phyloP scores from a whole-genome alignment of 2,888 invertebrate species.

The Ormyrus nitidulus region DNA sequence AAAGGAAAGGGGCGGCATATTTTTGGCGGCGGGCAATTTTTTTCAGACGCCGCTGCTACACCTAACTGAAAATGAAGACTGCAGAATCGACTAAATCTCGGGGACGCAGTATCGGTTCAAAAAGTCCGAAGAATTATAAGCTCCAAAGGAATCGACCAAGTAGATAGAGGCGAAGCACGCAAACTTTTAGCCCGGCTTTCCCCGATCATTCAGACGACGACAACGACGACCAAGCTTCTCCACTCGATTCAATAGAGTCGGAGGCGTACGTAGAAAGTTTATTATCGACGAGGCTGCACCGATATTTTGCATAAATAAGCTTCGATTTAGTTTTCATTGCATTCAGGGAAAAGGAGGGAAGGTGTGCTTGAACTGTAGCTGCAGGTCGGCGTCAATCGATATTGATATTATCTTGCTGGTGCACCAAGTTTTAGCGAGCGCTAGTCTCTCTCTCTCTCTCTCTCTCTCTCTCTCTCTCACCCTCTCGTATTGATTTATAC shows the following conservation, averaged over 20 bases:
- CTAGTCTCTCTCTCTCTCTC: constrained; percentile 15
- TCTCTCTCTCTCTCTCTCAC: background rate
- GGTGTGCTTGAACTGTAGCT: background rate
- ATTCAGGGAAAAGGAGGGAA: background rate
- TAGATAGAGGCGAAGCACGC: no score
- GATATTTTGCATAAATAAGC: background rate
- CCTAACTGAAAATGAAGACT: no score
- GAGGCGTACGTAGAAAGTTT: background rate
- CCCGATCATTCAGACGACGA: constrained; percentile 11
- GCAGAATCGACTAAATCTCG: no score
- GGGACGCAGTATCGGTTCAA: no score
- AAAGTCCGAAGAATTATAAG: no score
- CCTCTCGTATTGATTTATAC: constrained; percentile 49
- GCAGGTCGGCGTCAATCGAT: constrained; percentile 36
- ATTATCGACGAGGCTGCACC: background rate
- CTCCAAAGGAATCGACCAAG: background rate
- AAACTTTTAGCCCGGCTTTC: background rate
- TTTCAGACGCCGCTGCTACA: no score
- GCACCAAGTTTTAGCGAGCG: constrained; percentile 34
- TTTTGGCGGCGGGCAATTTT: no score
- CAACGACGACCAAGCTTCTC: constrained; percentile 21
- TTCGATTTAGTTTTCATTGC: no score
- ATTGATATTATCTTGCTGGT: constrained; percentile 42
- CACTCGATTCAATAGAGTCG: constrained; percentile 15
- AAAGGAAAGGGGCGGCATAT: no score